Conservation (phyloP, 2,113 vertebrate species). For the Eolophus roseicapilla region DNA sequence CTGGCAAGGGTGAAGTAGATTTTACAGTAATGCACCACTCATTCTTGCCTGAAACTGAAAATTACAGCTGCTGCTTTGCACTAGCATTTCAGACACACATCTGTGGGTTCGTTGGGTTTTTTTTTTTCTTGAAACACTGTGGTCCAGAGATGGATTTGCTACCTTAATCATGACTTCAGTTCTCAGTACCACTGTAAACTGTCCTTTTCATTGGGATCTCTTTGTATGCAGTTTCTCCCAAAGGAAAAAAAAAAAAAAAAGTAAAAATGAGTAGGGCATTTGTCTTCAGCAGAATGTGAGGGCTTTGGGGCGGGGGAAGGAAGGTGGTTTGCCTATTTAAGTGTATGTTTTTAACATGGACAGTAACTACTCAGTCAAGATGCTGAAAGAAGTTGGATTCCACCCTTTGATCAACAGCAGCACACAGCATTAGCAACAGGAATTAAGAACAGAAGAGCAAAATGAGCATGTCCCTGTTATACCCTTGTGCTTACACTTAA, state of each 20-base stretch:
- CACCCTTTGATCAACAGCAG: background rate
- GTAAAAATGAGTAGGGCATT: background rate
- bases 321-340: background rate
- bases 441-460: background rate
- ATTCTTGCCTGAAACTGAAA: background rate
- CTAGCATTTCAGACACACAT: background rate
- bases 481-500: background rate
- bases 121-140: background rate
- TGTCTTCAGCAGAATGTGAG: background rate
- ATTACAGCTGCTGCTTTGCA: background rate
- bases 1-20: background rate
- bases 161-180: background rate
- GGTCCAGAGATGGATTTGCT: background rate
- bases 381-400: background rate
- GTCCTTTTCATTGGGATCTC: background rate
- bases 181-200: background rate
- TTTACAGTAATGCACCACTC: background rate
- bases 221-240: background rate
- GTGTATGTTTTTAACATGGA: background rate
- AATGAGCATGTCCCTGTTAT: background rate
- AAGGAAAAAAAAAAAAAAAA: background rate
- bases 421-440: background rate
- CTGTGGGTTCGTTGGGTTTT: background rate
- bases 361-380: background rate
- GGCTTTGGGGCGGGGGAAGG: fast-evolving